Evolutionary conservation across 1,140 invertebrate species (phyloP), one percentile per base, ranked within the genome.

Genomic region (Drosophila pallidifrons): DNA sequence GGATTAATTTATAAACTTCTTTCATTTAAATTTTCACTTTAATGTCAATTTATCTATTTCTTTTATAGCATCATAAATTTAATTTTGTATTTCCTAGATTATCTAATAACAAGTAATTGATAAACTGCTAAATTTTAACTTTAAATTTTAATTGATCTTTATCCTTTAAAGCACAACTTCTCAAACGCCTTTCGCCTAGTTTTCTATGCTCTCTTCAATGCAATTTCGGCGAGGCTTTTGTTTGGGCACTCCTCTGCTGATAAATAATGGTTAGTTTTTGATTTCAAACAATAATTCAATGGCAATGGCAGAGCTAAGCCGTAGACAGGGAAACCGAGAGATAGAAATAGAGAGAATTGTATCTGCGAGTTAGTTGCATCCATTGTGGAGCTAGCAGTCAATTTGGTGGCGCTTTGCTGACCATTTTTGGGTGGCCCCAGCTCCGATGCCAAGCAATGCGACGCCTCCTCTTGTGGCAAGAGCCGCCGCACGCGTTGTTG

Each of bases 241-340:
- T 73, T 69, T 65, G 68, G 68, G 28, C 82, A 82, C 79, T 82
- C 72, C 83, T 77, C 47, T 52, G 32, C 30, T 66, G 63, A 70
- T 79, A 82, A 87, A 87, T 87, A 88, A 87, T 87, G 83, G 83
- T 82, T 83, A 73, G 80, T 78, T 88, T 88, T 87, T 88, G 83
- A 88, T 80, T 82, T 67, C 83, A 59, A 80, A 61, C 83, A 74
- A 88, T 88, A 87, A 88, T 82, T 87, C 82, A 87, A 72, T 80
- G 54, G 35, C 54, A 57, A 43, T 43, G 55, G 64, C 55, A 20
- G 35, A 74, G 71, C 43, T 28, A 25, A 58, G 45, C 38, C 15
- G 57, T 8, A 49, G 66, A 38, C 49, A 32, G 16, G 28, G 47
- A 60, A 41, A 63, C 4, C 3, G 20, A 25, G 45, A 72, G 65